Conservation (phyloP, 2,797 vertebrate species). For the Manis pentadactyla region DNA sequence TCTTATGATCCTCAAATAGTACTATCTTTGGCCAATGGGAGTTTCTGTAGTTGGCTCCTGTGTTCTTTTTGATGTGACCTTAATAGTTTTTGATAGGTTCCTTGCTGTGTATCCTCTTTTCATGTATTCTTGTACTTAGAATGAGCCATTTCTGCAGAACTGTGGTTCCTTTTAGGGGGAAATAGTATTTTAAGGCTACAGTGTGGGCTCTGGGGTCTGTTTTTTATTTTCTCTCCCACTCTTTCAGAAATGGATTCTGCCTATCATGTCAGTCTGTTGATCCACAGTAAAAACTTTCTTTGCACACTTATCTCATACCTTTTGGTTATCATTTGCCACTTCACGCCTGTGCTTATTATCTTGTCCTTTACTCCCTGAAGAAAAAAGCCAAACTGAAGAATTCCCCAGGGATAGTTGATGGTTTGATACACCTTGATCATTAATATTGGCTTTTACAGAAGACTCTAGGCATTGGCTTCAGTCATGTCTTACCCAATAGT, state of each 20-base stretch:
- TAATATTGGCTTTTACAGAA: neutral
- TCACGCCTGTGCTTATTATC: neutral
- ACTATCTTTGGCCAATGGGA: neutral
- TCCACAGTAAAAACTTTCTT: neutral
- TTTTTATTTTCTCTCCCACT: fast-evolving
- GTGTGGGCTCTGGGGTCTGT: neutral
- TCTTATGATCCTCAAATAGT: neutral
- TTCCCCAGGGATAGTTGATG: neutral
- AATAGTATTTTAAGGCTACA: neutral
- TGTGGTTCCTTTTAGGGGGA: neutral
- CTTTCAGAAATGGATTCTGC: neutral
- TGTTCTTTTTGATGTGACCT: neutral
- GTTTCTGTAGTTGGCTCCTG: neutral
- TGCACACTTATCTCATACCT: neutral
- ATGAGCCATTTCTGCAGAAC: neutral
- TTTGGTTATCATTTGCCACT: neutral
- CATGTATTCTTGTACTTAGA: neutral
- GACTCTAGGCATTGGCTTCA: neutral
- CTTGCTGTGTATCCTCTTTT: neutral
- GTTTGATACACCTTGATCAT: neutral
- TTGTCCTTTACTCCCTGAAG: constrained; percentile 1
- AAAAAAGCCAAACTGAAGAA: constrained; percentile 26
- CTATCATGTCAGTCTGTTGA: neutral
- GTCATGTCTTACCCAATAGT: neutral
- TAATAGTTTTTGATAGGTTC: neutral